Evolutionary conservation across 2,113 vertebrate species (phyloP).

Genomic region (Phyllostomus discolor): DNA sequence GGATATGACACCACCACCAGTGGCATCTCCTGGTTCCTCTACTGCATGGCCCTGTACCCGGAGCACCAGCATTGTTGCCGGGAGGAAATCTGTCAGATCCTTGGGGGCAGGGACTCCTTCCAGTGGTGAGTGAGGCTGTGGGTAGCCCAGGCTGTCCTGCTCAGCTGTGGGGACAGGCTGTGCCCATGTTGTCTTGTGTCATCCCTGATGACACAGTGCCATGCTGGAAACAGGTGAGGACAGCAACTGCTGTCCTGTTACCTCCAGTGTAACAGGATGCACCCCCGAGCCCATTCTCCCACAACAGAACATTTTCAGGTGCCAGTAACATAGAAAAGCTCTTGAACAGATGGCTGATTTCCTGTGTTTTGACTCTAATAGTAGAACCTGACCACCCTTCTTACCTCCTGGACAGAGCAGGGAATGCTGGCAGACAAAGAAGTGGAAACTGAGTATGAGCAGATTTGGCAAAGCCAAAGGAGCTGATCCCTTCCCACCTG

Average conservation of each 20-base stretch:
- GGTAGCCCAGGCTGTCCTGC: not conserved
- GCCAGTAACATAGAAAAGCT: not conserved
- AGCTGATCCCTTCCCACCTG: not conserved
- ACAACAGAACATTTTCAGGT: too few species aligned
- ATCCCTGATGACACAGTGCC: not conserved
- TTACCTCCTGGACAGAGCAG: not conserved
- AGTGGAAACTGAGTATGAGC: not conserved
- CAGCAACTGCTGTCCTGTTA: not conserved
- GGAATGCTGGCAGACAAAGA: not conserved
- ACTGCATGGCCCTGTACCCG: slow-evolving; percentile 86
- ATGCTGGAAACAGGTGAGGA: not conserved
- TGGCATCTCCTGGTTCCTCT: slow-evolving; percentile 89
- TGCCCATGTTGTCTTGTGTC: not conserved
- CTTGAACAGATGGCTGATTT: not conserved
- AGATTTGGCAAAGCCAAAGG: not conserved
- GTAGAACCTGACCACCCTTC: not conserved
- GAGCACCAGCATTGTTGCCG: slow-evolving; percentile 89
- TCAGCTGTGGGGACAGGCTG: not conserved
- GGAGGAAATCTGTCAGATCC: slow-evolving; percentile 83
- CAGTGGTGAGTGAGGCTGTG: slow-evolving; percentile 83
- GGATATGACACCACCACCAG: slow-evolving; percentile 93
- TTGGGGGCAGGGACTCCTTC: slow-evolving; percentile 81
- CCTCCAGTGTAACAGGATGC: not conserved
- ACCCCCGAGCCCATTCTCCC: not conserved
- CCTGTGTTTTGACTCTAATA: not conserved